Percentiles rank a stretch among this genome's conserved stretches.
phyloP scores from a whole-genome alignment of 2,888 invertebrate genomes.

The Drosophila dives region DNA sequence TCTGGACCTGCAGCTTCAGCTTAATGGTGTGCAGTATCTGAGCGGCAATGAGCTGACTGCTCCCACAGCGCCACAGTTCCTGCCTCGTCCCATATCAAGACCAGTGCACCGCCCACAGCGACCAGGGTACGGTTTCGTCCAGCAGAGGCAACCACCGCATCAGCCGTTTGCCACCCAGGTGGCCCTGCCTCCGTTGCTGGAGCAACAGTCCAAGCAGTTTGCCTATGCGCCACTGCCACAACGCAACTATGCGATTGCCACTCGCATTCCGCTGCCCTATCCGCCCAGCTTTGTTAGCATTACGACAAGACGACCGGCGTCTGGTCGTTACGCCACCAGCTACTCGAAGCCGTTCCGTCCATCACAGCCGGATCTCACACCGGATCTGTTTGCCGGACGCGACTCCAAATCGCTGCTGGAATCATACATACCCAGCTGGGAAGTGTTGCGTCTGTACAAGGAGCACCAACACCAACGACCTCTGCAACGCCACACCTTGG shows the following conservation, averaged over 20 bases:
- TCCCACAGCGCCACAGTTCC: slow-evolving; percentile 11
- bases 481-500: slow-evolving; percentile 58
- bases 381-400: slow-evolving; percentile 80
- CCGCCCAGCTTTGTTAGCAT: slow-evolving; percentile 83
- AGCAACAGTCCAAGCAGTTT: slow-evolving; percentile 81
- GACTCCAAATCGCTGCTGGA: slow-evolving; percentile 86
- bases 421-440: slow-evolving; percentile 87
- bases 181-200: slow-evolving; percentile 20
- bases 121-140: slow-evolving; percentile 50
- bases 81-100: slow-evolving; percentile 40
- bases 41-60: slow-evolving; percentile 47
- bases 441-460: slow-evolving; percentile 80
- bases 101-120: slow-evolving; percentile 36
- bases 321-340: slow-evolving; percentile 12
- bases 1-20: slow-evolving; percentile 56
- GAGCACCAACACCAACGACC: slow-evolving; percentile 53
- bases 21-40: slow-evolving; percentile 65
- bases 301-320: slow-evolving; percentile 67
- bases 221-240: slow-evolving; percentile 77
- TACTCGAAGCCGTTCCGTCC: slow-evolving; percentile 62
- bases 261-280: slow-evolving; percentile 73
- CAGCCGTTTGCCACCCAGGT: slow-evolving; percentile 22
- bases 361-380: slow-evolving; percentile 63
- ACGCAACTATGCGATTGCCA: slow-evolving; percentile 52
- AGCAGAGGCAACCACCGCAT: slow-evolving; percentile 28